Conservation (phyloP, 2,888 invertebrate species). For the Synanthedon vespiformis region DNA sequence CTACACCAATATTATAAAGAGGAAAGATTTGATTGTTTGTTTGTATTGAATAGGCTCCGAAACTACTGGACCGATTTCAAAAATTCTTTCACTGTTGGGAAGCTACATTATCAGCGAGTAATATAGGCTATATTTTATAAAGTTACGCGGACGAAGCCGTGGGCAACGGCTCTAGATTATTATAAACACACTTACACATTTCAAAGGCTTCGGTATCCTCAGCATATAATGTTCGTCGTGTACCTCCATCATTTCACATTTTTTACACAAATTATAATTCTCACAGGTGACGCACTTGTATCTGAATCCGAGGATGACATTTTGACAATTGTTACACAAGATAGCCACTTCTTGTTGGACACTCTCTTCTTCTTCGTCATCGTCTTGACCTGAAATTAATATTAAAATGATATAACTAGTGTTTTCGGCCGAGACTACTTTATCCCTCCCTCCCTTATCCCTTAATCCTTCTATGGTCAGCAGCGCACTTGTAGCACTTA, state of each 20-base stretch:
- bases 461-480: no score
- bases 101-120: not conserved
- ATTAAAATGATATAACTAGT: no score
- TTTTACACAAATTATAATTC: constrained; percentile 84
- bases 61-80: not conserved
- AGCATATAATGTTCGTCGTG: constrained; percentile 84
- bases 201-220: constrained; percentile 69
- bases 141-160: no score
- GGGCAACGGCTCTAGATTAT: no score
- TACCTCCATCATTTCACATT: constrained; percentile 76
- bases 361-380: constrained; percentile 2
- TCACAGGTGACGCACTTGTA: constrained; percentile 86
- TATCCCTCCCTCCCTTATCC: no score
- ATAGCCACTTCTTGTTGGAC: constrained; percentile 65
- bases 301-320: constrained; percentile 76
- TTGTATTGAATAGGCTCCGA: no score
- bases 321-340: constrained; percentile 80
- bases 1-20: no score
- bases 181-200: constrained; percentile 35
- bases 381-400: no score
- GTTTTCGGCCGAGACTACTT: no score
- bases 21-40: no score
- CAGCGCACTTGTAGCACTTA: no score
- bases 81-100: not conserved
- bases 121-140: no score